Conservation (phyloP, 2,113 vertebrate genomes). For the Labrus mixtus region DNA sequence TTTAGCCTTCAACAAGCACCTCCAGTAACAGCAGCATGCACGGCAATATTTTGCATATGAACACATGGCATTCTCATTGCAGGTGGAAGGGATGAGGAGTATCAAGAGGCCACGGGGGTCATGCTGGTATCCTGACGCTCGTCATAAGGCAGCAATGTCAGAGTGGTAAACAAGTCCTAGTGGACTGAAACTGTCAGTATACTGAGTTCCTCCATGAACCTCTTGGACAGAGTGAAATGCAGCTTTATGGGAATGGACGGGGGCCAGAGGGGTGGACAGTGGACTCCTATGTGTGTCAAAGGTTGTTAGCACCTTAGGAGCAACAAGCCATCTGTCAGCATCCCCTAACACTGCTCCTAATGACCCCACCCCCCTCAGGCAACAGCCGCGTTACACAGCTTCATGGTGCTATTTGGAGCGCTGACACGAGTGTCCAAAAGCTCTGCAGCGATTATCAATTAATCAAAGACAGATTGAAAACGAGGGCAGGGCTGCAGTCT, state of each 20-base stretch:
- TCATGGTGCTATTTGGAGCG: conserved; percentile 67
- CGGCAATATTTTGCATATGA: conserved; percentile 53
- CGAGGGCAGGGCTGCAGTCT: conserved; percentile 19
- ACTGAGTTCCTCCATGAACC: conserved; percentile 47
- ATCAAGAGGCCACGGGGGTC: conserved; percentile 17
- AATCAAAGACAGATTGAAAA: conserved; percentile 63
- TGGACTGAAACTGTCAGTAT: conserved; percentile 43
- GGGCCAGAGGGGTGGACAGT: conserved; percentile 59
- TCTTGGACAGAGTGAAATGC: conserved; percentile 64
- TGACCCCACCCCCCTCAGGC: conserved; percentile 69
- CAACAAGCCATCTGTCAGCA: conserved; percentile 84
- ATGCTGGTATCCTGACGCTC: conserved; percentile 7
- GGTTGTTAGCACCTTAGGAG: conserved; percentile 83
- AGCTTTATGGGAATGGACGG: conserved; percentile 57
- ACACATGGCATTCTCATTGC: conserved; percentile 52
- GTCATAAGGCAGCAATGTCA: conserved; percentile 41
- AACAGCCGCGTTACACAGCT: conserved; percentile 56
- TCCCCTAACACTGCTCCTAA: conserved; percentile 77
- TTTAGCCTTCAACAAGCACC: conserved; percentile 58
- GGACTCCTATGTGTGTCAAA: conserved; percentile 81
- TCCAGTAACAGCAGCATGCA: conserved; percentile 54
- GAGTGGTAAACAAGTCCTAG: conserved; percentile 51
- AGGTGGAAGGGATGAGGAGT: conserved; percentile 31
- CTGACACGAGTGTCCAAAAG: conserved; percentile 62
- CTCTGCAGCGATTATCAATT: conserved; percentile 68